phyloP scores from a whole-genome alignment of 2,113 vertebrate species.

The Dasypus novemcinctus region DNA sequence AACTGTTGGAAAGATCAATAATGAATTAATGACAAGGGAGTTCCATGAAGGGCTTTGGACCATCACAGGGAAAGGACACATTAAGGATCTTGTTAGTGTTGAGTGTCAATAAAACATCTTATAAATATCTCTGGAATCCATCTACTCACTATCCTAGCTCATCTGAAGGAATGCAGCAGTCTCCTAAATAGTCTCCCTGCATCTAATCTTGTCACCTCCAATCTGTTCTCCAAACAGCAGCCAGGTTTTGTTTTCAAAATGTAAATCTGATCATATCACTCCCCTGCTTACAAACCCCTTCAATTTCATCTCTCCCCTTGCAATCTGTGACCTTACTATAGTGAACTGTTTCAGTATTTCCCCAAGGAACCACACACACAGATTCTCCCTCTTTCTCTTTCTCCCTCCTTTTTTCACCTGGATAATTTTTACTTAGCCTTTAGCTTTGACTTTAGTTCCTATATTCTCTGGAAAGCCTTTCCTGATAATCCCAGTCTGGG shows the following conservation, averaged over 20 bases:
- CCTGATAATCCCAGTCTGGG: not conserved
- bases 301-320: not conserved
- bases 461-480: not conserved
- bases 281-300: not conserved
- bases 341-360: not conserved
- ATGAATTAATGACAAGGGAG: slow-evolving; percentile 10
- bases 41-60: not conserved
- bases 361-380: not conserved
- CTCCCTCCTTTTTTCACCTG: not conserved
- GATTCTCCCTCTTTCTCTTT: not conserved
- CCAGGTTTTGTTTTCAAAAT: slow-evolving; percentile 47
- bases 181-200: slow-evolving; percentile 26
- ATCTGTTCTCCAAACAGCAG: slow-evolving; percentile 32
- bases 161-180: not conserved
- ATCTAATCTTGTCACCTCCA: not conserved
- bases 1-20: not conserved
- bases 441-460: not conserved
- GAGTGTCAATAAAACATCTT: not conserved
- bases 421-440: not conserved
- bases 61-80: slow-evolving; percentile 18
- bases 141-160: not conserved
- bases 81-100: slow-evolving; percentile 27
- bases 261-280: not conserved
- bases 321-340: not conserved
- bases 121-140: not conserved